Evolutionary conservation across 2,888 invertebrate species (phyloP).

Genomic region (Andrena bicolor): DNA sequence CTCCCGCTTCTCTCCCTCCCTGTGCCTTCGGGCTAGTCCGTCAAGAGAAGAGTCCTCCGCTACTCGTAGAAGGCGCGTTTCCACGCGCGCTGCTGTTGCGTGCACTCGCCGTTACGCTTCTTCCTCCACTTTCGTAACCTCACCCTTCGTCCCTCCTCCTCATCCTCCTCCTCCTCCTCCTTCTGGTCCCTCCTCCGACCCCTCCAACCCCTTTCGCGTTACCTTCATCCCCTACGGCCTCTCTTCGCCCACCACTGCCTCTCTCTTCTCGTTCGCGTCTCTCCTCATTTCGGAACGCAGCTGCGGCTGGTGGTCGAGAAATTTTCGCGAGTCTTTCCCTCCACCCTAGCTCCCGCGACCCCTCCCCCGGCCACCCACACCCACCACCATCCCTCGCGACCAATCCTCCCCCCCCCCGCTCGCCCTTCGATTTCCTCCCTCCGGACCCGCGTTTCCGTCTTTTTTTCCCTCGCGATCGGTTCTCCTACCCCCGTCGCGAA

Average conservation of each 20-base stretch:
- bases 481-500: conserved; percentile 48
- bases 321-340: conserved; percentile 66
- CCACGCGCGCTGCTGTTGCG: conserved; percentile 77
- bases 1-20: conserved; percentile 28
- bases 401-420: conserved; percentile 10
- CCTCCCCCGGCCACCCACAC: conserved; percentile 25
- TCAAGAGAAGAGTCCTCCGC: conserved; percentile 69
- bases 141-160: conserved; percentile 48
- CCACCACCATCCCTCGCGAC: neutral
- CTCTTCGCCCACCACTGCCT: conserved; percentile 42
- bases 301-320: conserved; percentile 72
- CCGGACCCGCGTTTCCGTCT: conserved; percentile 35
- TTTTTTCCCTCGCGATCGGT: conserved; percentile 54
- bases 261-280: conserved; percentile 59
- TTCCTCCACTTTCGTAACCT: conserved; percentile 72
- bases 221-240: conserved; percentile 49
- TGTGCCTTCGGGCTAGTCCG: conserved; percentile 65
- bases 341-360: conserved; percentile 26
- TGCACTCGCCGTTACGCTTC: conserved; percentile 75
- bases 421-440: conserved; percentile 55
- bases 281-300: conserved; percentile 71
- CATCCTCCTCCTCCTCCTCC: conserved; percentile 39
- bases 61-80: conserved; percentile 76
- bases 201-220: conserved; percentile 26
- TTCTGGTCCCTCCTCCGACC: conserved; percentile 42